These are phyloP conservation scores for Athene noctua DNA, from an alignment of 2,113 vertebrate genomes.

Conservation along the genomic window DNA sequence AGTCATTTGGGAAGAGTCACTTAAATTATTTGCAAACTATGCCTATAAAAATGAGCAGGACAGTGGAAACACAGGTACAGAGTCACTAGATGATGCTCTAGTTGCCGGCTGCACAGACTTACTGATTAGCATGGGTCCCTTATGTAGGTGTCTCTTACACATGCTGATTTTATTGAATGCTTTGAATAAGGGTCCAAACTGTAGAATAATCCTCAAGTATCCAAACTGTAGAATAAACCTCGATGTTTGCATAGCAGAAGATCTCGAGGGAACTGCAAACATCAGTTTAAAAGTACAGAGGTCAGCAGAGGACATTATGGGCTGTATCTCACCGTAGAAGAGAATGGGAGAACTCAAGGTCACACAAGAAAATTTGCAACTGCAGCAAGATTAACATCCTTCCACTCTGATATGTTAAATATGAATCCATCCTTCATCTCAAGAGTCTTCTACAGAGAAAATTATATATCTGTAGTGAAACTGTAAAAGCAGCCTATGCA, in stretches of 20 bases:
- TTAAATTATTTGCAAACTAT: not conserved
- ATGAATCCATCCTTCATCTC: not conserved
- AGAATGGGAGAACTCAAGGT: not conserved
- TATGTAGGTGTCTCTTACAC: not conserved
- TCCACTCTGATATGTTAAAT: not conserved
- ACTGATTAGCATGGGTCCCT: not conserved
- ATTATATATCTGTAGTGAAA: not conserved
- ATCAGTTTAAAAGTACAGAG: not conserved
- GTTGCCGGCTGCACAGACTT: not conserved
- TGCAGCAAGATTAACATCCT: not conserved
- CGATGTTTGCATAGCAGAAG: not conserved
- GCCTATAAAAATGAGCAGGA: not conserved
- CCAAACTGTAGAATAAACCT: not conserved
- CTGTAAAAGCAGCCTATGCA: not conserved
- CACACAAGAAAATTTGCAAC: not conserved
- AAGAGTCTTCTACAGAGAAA: not conserved
- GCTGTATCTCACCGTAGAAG: not conserved
- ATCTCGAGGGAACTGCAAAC: not conserved
- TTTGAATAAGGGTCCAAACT: not conserved
- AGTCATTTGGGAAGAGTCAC: not conserved
- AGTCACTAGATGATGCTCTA: not conserved
- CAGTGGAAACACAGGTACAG: not conserved
- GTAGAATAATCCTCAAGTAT: not conserved
- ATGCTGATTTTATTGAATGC: not conserved
- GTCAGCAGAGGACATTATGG: not conserved